These are phyloP conservation scores for Lepidocolaptes lacrymiger DNA, from an alignment of 2,797 vertebrate genomes.

Conservation along the genomic window DNA sequence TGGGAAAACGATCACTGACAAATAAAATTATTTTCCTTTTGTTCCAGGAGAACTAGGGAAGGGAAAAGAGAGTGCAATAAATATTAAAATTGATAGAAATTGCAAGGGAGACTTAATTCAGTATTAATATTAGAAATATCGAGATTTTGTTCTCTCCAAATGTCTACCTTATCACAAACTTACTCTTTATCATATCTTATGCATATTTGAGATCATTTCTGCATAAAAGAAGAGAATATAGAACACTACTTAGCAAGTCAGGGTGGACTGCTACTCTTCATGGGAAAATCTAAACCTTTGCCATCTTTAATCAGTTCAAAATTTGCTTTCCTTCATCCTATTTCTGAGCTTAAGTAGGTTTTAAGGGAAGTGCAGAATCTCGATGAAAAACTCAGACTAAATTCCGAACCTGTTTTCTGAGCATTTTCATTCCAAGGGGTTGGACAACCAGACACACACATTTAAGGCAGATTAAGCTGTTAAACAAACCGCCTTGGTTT, in stretches of 20 bases:
- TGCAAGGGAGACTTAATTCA: background rate
- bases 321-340: constrained; percentile 67
- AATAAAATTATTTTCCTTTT: constrained; percentile 10
- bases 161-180: background rate
- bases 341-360: constrained; percentile 76
- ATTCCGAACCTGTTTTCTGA: constrained; percentile 40
- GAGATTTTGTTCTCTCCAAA: background rate
- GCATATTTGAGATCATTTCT: background rate
- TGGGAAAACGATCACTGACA: constrained; percentile 12
- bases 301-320: constrained; percentile 74
- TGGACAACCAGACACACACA: constrained; percentile 24
- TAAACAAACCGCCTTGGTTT: constrained; percentile 71
- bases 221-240: background rate
- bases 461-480: constrained; percentile 58
- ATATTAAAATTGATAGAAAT: background rate
- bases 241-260: background rate
- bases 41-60: background rate
- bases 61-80: background rate
- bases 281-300: constrained; percentile 86
- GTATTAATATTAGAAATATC: background rate
- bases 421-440: background rate
- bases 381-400: constrained; percentile 57
- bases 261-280: constrained; percentile 44
- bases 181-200: background rate
- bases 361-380: constrained; percentile 78